Evolutionary conservation across 1,140 invertebrate species (phyloP), one percentile per base, ranked within the genome.

Genomic region (Drosophila obscura): DNA sequence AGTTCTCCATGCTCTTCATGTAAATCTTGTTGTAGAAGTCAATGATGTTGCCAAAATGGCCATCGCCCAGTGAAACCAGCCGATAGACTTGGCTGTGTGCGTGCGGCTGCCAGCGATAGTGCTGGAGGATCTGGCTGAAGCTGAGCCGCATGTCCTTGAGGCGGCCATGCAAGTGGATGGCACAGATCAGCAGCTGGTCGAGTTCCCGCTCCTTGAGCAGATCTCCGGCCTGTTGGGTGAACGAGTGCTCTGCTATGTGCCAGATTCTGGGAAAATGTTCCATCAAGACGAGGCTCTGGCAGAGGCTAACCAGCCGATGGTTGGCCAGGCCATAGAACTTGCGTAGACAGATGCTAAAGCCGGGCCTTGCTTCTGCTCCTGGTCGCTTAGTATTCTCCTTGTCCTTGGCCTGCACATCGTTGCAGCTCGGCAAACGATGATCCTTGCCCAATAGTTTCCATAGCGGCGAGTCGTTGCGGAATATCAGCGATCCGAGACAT

Each of bases 111-210:
- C 95, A 93, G 77, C 97, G 93, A 90, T 99, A 99, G 87, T 95
- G 96, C 61, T 95, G 94, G 96, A 99, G 98, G 44, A 99, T 98
- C 59, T 97, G 95, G 45, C 96, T 96, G 91, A 99, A 98, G 49
- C 94, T 95, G 74, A 89, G 92, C 88, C 35, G 66, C 74, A 49
- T 77, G 24, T 68, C 91, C 79, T 59, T 92, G 49, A 98, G 95
- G 93, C 98, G 98, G 73, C 96, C 96, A 67, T 99, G 96, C 26
- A 99, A 96, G 91, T 99, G 99, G 44, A 99, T 95, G 43, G 97
- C 95, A 92, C 98, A 99, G 97, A 99, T 98, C 5, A 99, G 94
- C 56, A 99, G 94, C 92, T 99, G 98, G 93, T 99, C 98, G 9
- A 99, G 93, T 92, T 99, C 98, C 4, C 98, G 93, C 91, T 98